phyloP scores from a whole-genome alignment of 2,797 vertebrate species.

The Eulemur rubriventer region DNA sequence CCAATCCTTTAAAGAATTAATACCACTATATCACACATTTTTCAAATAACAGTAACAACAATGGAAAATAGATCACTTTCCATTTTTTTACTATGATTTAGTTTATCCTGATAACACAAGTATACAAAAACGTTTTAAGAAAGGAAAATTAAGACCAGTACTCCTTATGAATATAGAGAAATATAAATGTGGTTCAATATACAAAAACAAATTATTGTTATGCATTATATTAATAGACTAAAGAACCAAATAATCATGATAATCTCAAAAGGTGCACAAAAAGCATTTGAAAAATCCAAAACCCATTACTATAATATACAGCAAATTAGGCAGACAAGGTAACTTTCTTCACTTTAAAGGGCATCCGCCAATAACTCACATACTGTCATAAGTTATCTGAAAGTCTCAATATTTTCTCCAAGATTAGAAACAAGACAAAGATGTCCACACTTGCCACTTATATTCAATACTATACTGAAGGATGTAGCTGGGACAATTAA shows the following conservation, averaged over 20 bases:
- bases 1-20: neutral
- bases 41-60: neutral
- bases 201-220: neutral
- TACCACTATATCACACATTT: neutral
- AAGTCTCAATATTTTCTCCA: neutral
- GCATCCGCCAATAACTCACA: neutral
- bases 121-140: neutral
- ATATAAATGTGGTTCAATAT: neutral
- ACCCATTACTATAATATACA: neutral
- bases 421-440: neutral
- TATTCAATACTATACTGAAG: neutral
- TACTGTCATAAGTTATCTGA: neutral
- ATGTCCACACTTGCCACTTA: neutral
- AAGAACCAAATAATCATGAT: neutral
- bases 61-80: neutral
- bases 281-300: neutral
- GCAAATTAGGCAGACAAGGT: neutral
- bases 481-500: neutral
- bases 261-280: neutral
- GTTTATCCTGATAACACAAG: too few relatives aligned
- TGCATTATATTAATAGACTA: neutral
- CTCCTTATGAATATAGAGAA: neutral
- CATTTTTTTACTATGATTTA: neutral
- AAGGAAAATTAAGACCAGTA: neutral
- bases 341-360: neutral